Evolutionary conservation across 2,888 invertebrate genomes (phyloP).

Genomic region (Bombylius major): DNA sequence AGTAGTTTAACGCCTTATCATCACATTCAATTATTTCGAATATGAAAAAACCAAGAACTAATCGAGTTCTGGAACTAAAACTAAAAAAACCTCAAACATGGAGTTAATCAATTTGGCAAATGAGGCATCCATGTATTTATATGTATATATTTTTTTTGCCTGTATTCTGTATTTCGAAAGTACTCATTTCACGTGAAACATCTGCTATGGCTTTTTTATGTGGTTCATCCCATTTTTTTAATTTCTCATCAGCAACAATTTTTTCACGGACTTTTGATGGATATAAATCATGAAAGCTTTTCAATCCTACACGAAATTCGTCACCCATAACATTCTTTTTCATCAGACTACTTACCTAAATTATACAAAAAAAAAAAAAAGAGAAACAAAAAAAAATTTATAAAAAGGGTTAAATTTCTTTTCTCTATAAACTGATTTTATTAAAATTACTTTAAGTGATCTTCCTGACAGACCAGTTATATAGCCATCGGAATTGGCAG

Average conservation of each 20-base stretch:
- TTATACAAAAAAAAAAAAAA: slow-evolving; percentile 5
- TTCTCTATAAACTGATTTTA: background rate
- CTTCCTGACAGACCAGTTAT: slow-evolving; percentile 80
- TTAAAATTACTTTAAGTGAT: slow-evolving; percentile 58
- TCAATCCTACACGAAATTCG: slow-evolving; percentile 75
- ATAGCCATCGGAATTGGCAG: slow-evolving; percentile 52
- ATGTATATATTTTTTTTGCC: slow-evolving; percentile 26
- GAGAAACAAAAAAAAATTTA: background rate
- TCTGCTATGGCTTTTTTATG: slow-evolving; percentile 71
- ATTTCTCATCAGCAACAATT: slow-evolving; percentile 63
- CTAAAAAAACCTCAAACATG: too few relatives aligned
- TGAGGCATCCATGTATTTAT: too few relatives aligned
- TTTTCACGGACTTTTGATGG: slow-evolving; percentile 72
- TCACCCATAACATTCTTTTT: slow-evolving; percentile 60
- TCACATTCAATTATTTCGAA: too few relatives aligned
- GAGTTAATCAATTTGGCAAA: too few relatives aligned
- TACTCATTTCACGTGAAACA: slow-evolving; percentile 58
- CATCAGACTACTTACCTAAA: slow-evolving; percentile 27
- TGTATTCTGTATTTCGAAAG: slow-evolving; percentile 56
- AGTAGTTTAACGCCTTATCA: too few relatives aligned
- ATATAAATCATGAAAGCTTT: slow-evolving; percentile 76
- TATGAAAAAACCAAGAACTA: too few relatives aligned
- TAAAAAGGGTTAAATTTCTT: background rate
- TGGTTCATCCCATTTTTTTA: slow-evolving; percentile 71
- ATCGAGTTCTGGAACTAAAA: too few relatives aligned